Evolutionary conservation across 2,888 invertebrate genomes (phyloP).

Genomic region (Erebia epiphron): DNA sequence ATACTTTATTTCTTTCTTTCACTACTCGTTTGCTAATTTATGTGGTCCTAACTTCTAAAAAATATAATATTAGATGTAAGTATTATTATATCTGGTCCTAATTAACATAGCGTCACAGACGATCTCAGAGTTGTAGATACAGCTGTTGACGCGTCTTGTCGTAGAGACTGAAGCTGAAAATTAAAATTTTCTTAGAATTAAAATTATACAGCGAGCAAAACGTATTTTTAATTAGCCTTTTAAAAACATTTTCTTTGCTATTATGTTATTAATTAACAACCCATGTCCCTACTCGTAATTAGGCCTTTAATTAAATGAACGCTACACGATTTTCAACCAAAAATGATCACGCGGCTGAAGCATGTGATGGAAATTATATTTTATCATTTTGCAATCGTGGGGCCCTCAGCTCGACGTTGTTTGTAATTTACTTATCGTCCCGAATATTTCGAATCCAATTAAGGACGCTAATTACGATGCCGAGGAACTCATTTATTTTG

Average conservation of each 20-base stretch:
- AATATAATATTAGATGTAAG: no score
- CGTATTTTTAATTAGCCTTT: not conserved
- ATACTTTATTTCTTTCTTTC: not conserved
- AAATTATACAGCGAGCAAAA: not conserved
- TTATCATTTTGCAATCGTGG: slow-evolving; percentile 18
- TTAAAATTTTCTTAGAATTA: not conserved
- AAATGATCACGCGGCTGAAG: slow-evolving; percentile 20
- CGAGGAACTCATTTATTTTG: slow-evolving; percentile 5
- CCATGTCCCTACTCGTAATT: not conserved
- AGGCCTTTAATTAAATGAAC: slow-evolving; percentile 7
- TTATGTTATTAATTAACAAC: not conserved
- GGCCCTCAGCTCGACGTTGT: slow-evolving; percentile 21
- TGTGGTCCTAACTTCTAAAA: no score
- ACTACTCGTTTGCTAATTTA: not conserved
- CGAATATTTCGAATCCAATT: slow-evolving; percentile 24
- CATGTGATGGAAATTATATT: slow-evolving; percentile 22
- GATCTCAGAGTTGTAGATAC: not conserved
- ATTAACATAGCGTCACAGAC: not conserved
- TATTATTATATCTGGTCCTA: not conserved
- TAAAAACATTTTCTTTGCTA: not conserved
- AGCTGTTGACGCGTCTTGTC: not conserved
- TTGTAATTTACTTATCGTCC: slow-evolving; percentile 25
- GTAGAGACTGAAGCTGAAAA: not conserved
- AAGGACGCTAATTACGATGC: slow-evolving; percentile 24
- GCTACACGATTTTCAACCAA: not conserved